phyloP scores from a whole-genome alignment of 2,888 invertebrate genomes.

The Dusona sp. region DNA sequence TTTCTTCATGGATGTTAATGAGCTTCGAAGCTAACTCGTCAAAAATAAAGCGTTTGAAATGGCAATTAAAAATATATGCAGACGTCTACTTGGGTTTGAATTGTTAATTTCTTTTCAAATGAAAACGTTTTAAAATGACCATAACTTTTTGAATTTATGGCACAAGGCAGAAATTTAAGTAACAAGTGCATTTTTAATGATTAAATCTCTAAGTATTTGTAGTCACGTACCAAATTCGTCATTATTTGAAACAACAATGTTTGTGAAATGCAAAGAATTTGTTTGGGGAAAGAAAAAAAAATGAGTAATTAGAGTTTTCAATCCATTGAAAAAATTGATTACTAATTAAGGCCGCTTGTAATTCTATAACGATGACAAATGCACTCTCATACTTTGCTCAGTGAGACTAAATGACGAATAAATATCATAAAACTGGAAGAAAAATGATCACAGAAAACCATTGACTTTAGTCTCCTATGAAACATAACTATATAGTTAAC shows the following conservation, averaged over 20 bases:
- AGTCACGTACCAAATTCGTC: background rate
- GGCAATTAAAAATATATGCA: background rate
- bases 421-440: background rate
- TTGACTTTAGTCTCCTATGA: conserved; percentile 52
- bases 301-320: background rate
- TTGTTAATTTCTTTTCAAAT: background rate
- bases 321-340: background rate
- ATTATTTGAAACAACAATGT: background rate
- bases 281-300: background rate
- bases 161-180: too few relatives aligned
- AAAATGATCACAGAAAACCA: conserved; percentile 45
- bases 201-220: background rate
- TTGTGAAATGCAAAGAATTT: background rate
- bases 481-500: background rate
- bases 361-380: background rate
- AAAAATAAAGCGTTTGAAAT: background rate
- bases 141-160: too few relatives aligned
- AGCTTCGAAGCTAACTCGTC: background rate
- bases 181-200: background rate
- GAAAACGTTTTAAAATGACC: background rate
- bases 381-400: background rate
- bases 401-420: background rate
- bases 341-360: background rate
- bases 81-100: background rate
- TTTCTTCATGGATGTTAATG: background rate